These are phyloP conservation scores for Hirtodrosophila trivittata DNA, from an alignment of 2,888 invertebrate species.

Conservation along the genomic window DNA sequence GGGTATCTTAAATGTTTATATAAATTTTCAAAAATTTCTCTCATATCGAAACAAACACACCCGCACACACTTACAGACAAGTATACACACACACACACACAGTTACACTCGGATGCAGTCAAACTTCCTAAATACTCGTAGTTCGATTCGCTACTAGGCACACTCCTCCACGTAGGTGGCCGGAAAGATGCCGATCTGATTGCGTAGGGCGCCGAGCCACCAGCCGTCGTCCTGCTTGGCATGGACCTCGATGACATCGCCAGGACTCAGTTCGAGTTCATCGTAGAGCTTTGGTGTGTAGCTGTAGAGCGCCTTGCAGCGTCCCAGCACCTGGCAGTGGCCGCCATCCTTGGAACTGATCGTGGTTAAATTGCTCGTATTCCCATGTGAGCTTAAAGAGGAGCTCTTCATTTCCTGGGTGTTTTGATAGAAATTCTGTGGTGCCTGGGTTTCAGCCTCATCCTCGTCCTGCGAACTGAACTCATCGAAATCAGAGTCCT, in stretches of 20 bases:
- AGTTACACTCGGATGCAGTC: slow-evolving; percentile 15
- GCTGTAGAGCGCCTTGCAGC: slow-evolving; percentile 93
- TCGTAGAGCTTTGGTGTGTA: slow-evolving; percentile 94
- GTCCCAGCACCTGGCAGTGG: slow-evolving; percentile 85
- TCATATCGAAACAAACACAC: slow-evolving; percentile 1
- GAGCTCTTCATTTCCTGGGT: slow-evolving; percentile 58
- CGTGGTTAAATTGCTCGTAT: slow-evolving; percentile 29
- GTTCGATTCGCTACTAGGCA: slow-evolving; percentile 63
- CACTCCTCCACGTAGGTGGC: slow-evolving; percentile 96
- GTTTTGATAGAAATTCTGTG: slow-evolving; percentile 66
- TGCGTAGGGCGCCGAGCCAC: slow-evolving; percentile 94
- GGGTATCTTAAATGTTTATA: slow-evolving; percentile 24
- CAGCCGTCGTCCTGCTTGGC: slow-evolving; percentile 96
- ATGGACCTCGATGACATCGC: slow-evolving; percentile 94
- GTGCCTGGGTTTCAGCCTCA: slow-evolving; percentile 77
- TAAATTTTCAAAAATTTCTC: slow-evolving; percentile 12
- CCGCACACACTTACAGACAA: slow-evolving; percentile 10
- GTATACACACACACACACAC: slow-evolving; percentile 13
- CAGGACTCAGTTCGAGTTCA: slow-evolving; percentile 90
- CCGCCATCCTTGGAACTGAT: slow-evolving; percentile 32
- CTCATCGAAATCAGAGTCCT: slow-evolving; percentile 94
- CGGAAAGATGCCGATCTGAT: slow-evolving; percentile 95
- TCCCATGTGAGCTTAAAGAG: slow-evolving; percentile 40
- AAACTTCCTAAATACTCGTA: slow-evolving; percentile 26
- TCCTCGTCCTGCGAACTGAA: slow-evolving; percentile 91